These are phyloP conservation scores for Penaeus vannamei DNA, from an alignment of 1,140 invertebrate species.

Conservation along the genomic window DNA sequence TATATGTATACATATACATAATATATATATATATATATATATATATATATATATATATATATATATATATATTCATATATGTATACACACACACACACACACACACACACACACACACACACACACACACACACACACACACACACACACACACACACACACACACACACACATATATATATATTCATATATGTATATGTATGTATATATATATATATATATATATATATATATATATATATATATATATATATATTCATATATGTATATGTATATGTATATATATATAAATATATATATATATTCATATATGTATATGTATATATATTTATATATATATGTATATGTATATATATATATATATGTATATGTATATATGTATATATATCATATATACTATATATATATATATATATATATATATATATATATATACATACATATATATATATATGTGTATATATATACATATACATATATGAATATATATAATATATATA, in stretches of 20 bases:
- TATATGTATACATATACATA: too few relatives aligned
- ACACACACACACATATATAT: too few relatives aligned
- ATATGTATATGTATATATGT: constrained; percentile 26
- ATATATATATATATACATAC: too few relatives aligned
- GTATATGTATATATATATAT: constrained; percentile 16
- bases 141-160: too few relatives aligned
- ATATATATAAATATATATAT: constrained; percentile 20
- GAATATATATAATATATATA: background rate
- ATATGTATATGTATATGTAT: background rate
- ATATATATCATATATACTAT: constrained; percentile 21
- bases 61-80: constrained; percentile 4
- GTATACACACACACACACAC: background rate
- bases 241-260: background rate
- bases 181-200: background rate
- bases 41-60: constrained; percentile 25
- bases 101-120: background rate
- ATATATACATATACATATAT: too few relatives aligned
- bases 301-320: constrained; percentile 29
- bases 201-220: constrained; percentile 3
- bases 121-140: too few relatives aligned
- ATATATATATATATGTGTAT: too few relatives aligned
- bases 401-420: too few relatives aligned
- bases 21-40: background rate
- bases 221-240: background rate
- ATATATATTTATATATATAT: constrained; percentile 28